phyloP scores from a whole-genome alignment of 2,113 vertebrate genomes.

The Pardalotus punctatus region DNA sequence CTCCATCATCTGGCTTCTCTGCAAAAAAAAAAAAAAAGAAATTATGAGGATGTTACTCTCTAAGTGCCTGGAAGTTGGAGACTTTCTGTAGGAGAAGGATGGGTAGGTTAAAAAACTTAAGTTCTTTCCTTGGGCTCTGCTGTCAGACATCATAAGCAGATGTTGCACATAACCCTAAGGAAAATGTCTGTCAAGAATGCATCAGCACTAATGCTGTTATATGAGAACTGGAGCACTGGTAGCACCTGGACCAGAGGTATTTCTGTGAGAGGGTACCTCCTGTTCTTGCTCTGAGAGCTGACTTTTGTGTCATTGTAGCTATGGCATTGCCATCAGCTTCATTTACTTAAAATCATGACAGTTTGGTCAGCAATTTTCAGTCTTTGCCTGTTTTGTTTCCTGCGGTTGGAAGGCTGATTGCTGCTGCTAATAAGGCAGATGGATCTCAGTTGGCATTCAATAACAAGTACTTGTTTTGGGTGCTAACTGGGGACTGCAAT shows the following conservation, averaged over 20 bases:
- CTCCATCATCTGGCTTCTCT: neutral
- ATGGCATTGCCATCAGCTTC: neutral
- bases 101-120: neutral
- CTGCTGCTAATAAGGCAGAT: neutral
- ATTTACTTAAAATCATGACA: neutral
- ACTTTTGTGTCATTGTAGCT: neutral
- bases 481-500: neutral
- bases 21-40: neutral
- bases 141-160: neutral
- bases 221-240: neutral
- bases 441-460: neutral
- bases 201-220: accelerated
- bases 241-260: neutral
- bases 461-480: neutral
- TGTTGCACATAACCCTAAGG: neutral
- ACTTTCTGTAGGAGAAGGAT: neutral
- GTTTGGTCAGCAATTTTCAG: neutral
- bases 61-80: neutral
- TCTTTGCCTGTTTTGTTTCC: neutral
- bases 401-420: neutral
- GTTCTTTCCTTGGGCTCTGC: neutral
- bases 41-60: neutral
- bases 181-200: neutral
- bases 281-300: accelerated
- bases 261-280: neutral